Conservation (phyloP, 2,113 vertebrate genomes). For the Bagarius yarrelli region DNA sequence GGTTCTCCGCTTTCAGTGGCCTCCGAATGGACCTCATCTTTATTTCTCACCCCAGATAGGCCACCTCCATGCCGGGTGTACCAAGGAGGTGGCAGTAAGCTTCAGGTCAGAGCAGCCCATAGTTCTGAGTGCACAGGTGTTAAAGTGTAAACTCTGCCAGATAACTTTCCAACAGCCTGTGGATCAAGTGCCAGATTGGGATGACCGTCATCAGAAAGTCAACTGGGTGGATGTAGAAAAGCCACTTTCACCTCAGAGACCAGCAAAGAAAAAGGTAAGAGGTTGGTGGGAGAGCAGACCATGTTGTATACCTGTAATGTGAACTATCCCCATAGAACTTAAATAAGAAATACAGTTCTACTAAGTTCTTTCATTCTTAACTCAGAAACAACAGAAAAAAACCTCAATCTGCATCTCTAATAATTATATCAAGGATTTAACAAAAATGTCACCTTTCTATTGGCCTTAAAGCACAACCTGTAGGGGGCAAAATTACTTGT, state of each 20-base stretch:
- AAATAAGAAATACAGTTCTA: not conserved
- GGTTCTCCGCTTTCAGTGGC: constrained; percentile 82
- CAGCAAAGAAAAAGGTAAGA: constrained; percentile 72
- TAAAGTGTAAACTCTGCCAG: constrained; percentile 74
- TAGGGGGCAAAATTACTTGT: too few species aligned
- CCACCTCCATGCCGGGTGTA: constrained; percentile 83
- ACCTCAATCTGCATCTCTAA: not conserved
- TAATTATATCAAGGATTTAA: not conserved
- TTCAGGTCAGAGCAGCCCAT: constrained; percentile 70
- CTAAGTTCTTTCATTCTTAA: constrained; percentile 1
- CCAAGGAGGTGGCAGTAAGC: constrained; percentile 78
- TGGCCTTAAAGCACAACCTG: not conserved
- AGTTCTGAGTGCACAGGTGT: constrained; percentile 60
- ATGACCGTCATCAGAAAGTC: constrained; percentile 66
- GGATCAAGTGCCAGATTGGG: constrained; percentile 84
- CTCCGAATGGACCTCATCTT: constrained; percentile 53
- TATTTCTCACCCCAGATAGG: constrained; percentile 83
- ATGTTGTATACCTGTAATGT: not conserved
- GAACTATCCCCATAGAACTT: not conserved
- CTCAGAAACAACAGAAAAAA: not conserved
- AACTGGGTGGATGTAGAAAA: constrained; percentile 70
- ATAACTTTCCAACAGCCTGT: constrained; percentile 73
- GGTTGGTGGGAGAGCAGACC: not conserved
- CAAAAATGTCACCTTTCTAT: not conserved
- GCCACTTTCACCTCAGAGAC: not conserved